These are phyloP conservation scores for Alosa alosa DNA, from an alignment of 2,113 vertebrate genomes.

Conservation along the genomic window DNA sequence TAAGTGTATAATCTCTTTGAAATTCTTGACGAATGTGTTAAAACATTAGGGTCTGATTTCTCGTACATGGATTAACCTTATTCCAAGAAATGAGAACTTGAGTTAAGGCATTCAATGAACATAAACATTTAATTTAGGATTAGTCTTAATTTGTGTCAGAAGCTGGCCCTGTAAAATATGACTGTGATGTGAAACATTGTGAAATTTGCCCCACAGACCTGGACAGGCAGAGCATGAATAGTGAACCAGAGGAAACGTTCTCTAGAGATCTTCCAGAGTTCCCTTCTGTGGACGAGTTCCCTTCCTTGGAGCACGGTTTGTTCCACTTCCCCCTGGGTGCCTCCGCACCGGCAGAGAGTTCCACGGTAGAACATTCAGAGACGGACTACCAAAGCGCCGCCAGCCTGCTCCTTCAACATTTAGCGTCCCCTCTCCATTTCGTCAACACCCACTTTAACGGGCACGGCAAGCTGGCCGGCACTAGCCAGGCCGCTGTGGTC, in stretches of 20 bases:
- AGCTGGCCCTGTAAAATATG: background rate
- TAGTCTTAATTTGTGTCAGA: too few relatives aligned
- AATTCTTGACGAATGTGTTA: background rate
- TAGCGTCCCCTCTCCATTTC: conserved; percentile 93
- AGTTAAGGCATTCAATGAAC: too few relatives aligned
- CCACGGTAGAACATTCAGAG: conserved; percentile 27
- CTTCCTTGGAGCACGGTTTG: conserved; percentile 72
- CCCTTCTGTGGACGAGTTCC: conserved; percentile 77
- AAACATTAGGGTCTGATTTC: background rate
- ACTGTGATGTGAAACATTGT: background rate
- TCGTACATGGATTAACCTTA: too few relatives aligned
- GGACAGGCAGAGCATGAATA: conserved; percentile 90
- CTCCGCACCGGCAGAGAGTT: conserved; percentile 5
- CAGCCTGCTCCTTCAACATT: conserved; percentile 81
- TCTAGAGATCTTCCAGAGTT: conserved; percentile 84
- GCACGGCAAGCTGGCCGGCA: conserved; percentile 57
- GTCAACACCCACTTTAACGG: conserved; percentile 99
- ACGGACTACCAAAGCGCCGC: conserved; percentile 62
- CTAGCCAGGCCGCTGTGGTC: conserved; percentile 45
- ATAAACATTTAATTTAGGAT: too few relatives aligned
- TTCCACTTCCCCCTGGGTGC: conserved; percentile 61
- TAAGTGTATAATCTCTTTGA: background rate
- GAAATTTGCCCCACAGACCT: conserved; percentile 72
- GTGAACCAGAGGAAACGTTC: conserved; percentile 87
- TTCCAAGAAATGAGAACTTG: too few relatives aligned